Evolutionary conservation across 1,140 invertebrate genomes (phyloP).

Genomic region (Drosophila setifemur): DNA sequence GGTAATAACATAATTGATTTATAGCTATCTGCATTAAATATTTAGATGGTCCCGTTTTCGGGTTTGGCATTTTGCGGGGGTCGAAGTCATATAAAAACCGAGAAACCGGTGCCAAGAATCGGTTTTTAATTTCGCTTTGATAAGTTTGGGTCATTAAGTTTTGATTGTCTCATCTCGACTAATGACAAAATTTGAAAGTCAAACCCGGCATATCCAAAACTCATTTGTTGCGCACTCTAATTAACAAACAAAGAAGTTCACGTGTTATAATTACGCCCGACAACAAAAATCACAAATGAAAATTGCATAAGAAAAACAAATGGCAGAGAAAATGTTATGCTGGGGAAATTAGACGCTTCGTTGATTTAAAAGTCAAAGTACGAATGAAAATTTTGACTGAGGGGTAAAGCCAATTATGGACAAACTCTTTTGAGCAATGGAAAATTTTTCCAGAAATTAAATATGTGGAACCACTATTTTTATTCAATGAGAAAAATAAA

Average conservation of each 20-base stretch:
- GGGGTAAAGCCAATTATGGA: too few species aligned
- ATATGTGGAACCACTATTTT: too few species aligned
- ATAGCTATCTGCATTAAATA: conserved; percentile 6
- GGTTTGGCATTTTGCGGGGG: conserved; percentile 15
- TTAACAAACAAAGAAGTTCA: conserved; percentile 47
- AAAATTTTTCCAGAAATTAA: too few species aligned
- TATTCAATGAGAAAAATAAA: too few species aligned
- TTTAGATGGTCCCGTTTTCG: conserved; percentile 19
- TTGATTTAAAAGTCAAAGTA: conserved; percentile 24
- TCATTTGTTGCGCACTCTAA: conserved; percentile 45
- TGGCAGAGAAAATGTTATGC: not conserved
- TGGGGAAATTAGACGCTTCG: conserved; percentile 30
- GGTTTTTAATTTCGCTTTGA: conserved; percentile 22
- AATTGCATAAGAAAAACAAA: conserved; percentile 55
- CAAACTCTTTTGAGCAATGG: too few species aligned
- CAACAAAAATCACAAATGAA: conserved; percentile 17
- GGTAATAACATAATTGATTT: conserved; percentile 41
- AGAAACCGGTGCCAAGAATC: conserved; percentile 33
- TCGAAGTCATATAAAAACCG: not conserved
- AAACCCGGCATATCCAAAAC: conserved; percentile 12
- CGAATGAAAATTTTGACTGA: not conserved
- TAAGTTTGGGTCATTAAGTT: conserved; percentile 12
- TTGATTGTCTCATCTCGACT: conserved; percentile 32
- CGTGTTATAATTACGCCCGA: conserved; percentile 33
- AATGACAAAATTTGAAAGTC: conserved; percentile 43